Evolutionary conservation across 2,888 invertebrate genomes (phyloP), one percentile per base, ranked within the genome.

Genomic region (Philonicus albiceps): DNA sequence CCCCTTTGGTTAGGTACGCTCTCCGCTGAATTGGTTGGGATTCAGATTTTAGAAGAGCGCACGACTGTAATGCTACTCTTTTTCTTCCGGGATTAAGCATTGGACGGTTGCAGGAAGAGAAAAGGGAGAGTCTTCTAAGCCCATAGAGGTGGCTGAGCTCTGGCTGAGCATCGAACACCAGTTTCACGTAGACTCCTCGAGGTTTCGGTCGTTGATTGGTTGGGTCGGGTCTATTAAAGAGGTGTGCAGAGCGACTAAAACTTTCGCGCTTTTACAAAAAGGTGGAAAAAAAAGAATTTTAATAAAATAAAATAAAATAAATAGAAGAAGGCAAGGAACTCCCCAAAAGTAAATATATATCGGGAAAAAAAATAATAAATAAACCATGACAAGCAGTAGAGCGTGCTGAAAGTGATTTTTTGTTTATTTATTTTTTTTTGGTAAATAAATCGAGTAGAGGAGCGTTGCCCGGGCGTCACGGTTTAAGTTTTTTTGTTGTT

Each of bases 111-210:
- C 75, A 53, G n/a, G 64, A 64, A 55, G 81, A 81, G 13, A 13
- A 43, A 43, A 43, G 40, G 13, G 40, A 43, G 64, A 64, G n/a
- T 0, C 34, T 5, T 0, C 34, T 5, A 11, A 7, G 11, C 3
- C 27, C 27, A 37, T 19, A 27, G 13, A 55, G 53, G 31, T 34
- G n/a, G 64, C 64, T 27, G 64, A 19, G 78, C 16, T 22, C 34
- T 75, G 30, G 43, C 34, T 49, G 37, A 88, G 88, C 89, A 90
- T 89, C 89, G 90, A 89, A 90, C 89, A 89, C 89, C 90, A 90
- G 90, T 90, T 90, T 89, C 89, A 90, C 89, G 89, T 90, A 90
- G 90, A 90, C 90, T 90, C 89, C 89, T 89, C 89, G 89, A 90
- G 89, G 90, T 89, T 90, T 89, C 90, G 90, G 90, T 90, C 89